These are phyloP conservation scores for Erannis defoliaria DNA, from an alignment of 2,888 invertebrate genomes.

Conservation along the genomic window DNA sequence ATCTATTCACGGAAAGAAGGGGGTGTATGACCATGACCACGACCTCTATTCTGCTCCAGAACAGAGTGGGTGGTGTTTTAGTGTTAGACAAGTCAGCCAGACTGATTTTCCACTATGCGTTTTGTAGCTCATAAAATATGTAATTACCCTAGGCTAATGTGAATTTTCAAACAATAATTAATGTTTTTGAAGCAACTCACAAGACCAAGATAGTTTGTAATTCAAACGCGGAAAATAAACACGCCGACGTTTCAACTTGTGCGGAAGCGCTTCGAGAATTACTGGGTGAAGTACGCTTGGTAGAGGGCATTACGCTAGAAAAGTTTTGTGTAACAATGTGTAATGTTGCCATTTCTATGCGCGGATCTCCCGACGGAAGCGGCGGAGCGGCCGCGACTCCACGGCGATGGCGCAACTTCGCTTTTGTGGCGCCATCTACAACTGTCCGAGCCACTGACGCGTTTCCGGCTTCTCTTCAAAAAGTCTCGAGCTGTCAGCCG, in stretches of 20 bases:
- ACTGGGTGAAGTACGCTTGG: slow-evolving; percentile 70
- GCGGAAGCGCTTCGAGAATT: slow-evolving; percentile 70
- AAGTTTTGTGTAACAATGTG: slow-evolving; percentile 83
- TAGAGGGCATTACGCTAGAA: slow-evolving; percentile 76
- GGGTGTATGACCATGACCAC: slow-evolving; percentile 29
- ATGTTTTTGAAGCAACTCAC: slow-evolving; percentile 20
- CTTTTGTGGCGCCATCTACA: slow-evolving; percentile 83
- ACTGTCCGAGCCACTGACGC: slow-evolving; percentile 80
- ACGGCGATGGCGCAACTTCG: slow-evolving; percentile 67
- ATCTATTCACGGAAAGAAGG: slow-evolving; percentile 17
- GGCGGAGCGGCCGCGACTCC: slow-evolving; percentile 61
- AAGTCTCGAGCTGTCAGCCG: slow-evolving; percentile 81
- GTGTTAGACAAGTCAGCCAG: slow-evolving; percentile 22
- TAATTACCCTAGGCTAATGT: slow-evolving; percentile 7
- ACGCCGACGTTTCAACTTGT: slow-evolving; percentile 63
- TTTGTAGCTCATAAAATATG: slow-evolving; percentile 20
- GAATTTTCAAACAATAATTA: slow-evolving; percentile 23
- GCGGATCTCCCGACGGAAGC: slow-evolving; percentile 75
- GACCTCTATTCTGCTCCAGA: slow-evolving; percentile 27
- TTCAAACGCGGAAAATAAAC: slow-evolving; percentile 38
- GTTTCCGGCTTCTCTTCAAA: slow-evolving; percentile 84
- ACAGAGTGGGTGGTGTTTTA: slow-evolving; percentile 23
- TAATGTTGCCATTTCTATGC: slow-evolving; percentile 86
- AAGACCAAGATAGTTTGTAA: slow-evolving; percentile 19
- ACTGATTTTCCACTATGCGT: slow-evolving; percentile 9